Evolutionary conservation across 2,797 vertebrate genomes (phyloP).

Genomic region (Hapalemur alaotrensis): DNA sequence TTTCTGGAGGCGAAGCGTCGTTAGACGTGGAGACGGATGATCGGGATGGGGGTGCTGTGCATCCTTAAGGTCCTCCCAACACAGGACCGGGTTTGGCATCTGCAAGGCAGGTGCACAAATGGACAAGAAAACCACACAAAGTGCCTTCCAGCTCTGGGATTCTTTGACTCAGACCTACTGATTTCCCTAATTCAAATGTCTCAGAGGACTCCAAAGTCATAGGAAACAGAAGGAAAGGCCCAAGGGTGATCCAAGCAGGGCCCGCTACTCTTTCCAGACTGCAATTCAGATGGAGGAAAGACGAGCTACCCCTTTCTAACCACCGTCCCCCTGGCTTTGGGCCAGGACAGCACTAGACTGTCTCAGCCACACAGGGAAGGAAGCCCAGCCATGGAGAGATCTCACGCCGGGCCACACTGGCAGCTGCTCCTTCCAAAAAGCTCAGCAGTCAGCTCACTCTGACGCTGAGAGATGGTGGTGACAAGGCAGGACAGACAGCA

Average conservation of each 20-base stretch:
- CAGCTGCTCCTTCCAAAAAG: neutral
- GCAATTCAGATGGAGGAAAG: constrained; percentile 11
- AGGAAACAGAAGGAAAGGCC: neutral
- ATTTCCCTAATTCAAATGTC: neutral
- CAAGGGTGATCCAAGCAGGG: neutral
- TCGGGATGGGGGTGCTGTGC: neutral
- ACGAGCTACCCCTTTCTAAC: neutral
- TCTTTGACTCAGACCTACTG: neutral
- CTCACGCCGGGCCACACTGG: neutral
- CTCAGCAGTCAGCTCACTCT: neutral
- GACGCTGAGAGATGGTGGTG: neutral
- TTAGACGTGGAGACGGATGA: neutral
- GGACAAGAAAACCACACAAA: neutral
- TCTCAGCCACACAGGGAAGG: neutral
- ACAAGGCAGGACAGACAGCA: constrained; percentile 29
- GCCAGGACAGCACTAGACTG: neutral
- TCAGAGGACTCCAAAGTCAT: neutral
- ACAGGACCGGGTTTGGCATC: neutral
- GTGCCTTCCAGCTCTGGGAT: neutral
- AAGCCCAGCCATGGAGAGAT: neutral
- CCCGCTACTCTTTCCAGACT: neutral
- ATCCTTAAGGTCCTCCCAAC: neutral
- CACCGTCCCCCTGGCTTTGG: neutral
- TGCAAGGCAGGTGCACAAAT: neutral
- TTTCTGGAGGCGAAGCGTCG: neutral